Evolutionary conservation across 2,113 vertebrate genomes (phyloP), one percentile per base, ranked within the genome.

Genomic region (Oreotrochilus melanogaster): DNA sequence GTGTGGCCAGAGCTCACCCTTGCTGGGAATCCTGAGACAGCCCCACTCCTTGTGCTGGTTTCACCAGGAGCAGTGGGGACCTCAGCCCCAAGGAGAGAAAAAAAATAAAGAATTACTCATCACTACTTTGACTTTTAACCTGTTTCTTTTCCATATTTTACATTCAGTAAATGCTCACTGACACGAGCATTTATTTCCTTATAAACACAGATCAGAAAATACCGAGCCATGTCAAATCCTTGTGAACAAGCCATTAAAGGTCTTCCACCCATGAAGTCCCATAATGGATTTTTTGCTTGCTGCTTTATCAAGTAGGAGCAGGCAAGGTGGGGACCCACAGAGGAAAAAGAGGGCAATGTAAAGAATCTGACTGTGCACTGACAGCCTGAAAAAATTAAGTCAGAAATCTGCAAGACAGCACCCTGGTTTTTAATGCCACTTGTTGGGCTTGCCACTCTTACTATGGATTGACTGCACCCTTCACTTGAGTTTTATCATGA

Each of bases 31-130:
- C 39, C 33, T 11, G 28, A 57, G 24, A 21, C 4, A 8, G 61
- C 33, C n/a, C 60, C 1, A 0, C 10, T 65, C 16, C 39, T 73
- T 0, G 0, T 6, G 16, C 28, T 64, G 43, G 31, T n/a, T 53
- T 84, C 43, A 50, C 10, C 18, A 48, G n/a, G 6, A 51, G 15
- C 17, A 35, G 17, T 1, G 7, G 13, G 21, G 24, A 74, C 19
- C 31, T 64, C 35, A 62, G 18, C 2, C 11, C 31, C 43, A 70
- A 35, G 7, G 31, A 50, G 5, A 53, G 21, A 14, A 54, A 60
- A 74, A 10, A 78, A 14, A 39, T 12, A 12, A 39, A 86, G 23
- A 7, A 39, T 28, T 35, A 31, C 18, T 42, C 19, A n/a, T 57
- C 28, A 16, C 6, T 47, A 47, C 53, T 64, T 78, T 9, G n/a